Conservation (phyloP, 1,140 invertebrate species). For the Macrobrachium nipponense region DNA sequence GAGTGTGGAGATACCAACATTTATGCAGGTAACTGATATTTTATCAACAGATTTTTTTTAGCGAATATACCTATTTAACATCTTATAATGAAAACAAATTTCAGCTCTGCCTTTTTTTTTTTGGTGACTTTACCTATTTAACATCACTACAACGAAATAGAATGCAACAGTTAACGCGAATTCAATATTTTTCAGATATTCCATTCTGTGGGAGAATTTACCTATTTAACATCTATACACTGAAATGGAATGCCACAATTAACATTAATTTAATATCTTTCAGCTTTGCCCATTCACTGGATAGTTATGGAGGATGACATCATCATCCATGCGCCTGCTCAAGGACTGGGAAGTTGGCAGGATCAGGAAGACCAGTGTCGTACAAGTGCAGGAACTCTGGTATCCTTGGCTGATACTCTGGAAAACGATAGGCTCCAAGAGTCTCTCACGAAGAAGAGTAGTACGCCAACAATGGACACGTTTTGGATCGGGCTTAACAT, state of each 20-base stretch:
- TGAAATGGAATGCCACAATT: too few species aligned
- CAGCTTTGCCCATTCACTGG: slow-evolving; percentile 28
- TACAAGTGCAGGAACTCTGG: slow-evolving; percentile 15
- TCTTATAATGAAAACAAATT: too few species aligned
- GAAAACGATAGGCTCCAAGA: not conserved
- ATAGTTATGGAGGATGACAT: not conserved
- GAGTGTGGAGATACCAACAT: slow-evolving; percentile 15
- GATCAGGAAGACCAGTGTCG: slow-evolving; percentile 26
- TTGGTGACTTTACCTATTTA: too few species aligned
- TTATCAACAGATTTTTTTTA: not conserved
- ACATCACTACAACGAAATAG: too few species aligned
- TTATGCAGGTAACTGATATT: slow-evolving; percentile 15
- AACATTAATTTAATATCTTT: not conserved
- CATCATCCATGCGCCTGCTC: slow-evolving; percentile 9
- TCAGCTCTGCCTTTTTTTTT: slow-evolving; percentile 31
- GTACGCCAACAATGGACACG: not conserved
- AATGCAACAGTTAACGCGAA: too few species aligned
- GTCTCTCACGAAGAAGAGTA: not conserved
- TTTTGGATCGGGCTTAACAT: slow-evolving; percentile 47
- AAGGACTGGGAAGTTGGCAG: slow-evolving; percentile 25
- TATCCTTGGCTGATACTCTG: slow-evolving; percentile 21
- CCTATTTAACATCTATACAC: too few species aligned
- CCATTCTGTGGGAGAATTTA: not conserved
- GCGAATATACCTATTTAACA: too few species aligned
- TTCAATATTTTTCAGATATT: slow-evolving; percentile 1